Base-by-base conservation (phyloP, 1,140 invertebrate genomes). In the Trichonephila clavipes region DNA sequence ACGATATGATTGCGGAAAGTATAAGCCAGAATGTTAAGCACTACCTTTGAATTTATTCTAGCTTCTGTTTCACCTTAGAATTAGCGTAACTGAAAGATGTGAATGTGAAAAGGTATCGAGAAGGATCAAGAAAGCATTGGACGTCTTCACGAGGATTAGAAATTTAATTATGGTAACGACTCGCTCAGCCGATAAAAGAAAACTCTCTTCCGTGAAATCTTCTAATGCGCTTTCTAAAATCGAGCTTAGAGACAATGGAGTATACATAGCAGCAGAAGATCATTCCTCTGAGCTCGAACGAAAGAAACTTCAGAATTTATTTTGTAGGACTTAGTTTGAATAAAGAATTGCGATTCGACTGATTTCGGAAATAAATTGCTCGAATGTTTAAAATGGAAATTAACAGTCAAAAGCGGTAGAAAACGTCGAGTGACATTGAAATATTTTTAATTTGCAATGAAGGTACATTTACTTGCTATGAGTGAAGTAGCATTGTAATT, bases 111-210 rank as follows among this genome's bases (percentile, higher is more conserved):
- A 16, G 14, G 69, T 28, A 77, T 34, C 18, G 5, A 28, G 1
- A 28, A 77, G 16, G 24, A 77, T 77, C 69, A 77, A 28, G 28
- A 77, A 28, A 12, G 24, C 28, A 77, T 77, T 77, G 16, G 34
- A 77, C 16, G 69, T 34, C 69, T 77, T 77, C 28, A 12, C 69
- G 69, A 77, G 69, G 69, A 77, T 77, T 77, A 77, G 69, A 40
- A 77, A 77, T 77, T 77, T 77, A 77, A 77, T 77, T 77, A 77
- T 77, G 69, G 69, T 40, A 77, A 77, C 69, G 28, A 77, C 69
- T 77, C 34, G 3, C 34, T 77, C 28, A 77, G 69, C 34, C 16
- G 69, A 77, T 77, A 40, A 77, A 72, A 72, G 69, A 72, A 72
- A 72, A 28, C 10, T 24, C 24, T 69, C 66, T 28, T 28, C 64